Base-by-base conservation (phyloP, 2,797 vertebrate genomes). In the Hyperoplus lanceolatus region DNA sequence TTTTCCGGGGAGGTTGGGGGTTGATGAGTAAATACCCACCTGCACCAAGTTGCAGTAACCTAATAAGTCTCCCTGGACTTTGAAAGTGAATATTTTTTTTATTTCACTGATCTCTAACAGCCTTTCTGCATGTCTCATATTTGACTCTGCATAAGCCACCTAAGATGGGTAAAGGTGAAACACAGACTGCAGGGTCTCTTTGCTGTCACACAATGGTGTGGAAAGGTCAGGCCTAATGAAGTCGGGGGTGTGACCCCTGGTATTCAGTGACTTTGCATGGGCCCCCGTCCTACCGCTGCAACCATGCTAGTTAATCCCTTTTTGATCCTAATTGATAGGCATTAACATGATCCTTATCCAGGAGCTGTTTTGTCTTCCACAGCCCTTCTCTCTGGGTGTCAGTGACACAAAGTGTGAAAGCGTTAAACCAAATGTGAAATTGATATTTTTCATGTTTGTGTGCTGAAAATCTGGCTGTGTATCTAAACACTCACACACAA, bases 151-250 rank as follows among this genome's bases (percentile, higher is more conserved):
- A 43, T 80, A 89, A 92, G 91, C 85, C 90, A 73, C 77, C 74
- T 87, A 62, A 91, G 89, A 87, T 86, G 82, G 83, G 73, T 75
- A 71, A 87, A 82, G 53, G 61, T 83, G 81, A 84, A 87, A 86
- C 60, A 48, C 86, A 86, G 85, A 92, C 91, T 86, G 87, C 86
- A 86, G 87, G 91, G 81, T 92, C 87, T 90, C 89, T 88, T 80
- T 91, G 79, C 90, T 90, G 84, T 91, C 89, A 82, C 91, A 94
- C 94, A 93, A 94, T 92, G 91, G 93, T 76, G 90, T 87, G 92
- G 88, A 95, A 94, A 95, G 95, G 94, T 97, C 97, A 98, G 96
- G 95, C 95, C 96, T 96, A 96, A 97, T 88, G 70, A 93, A 95
- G 94, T 94, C 91, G 90, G 94, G 93, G 88, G 94, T 92, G 92